Percentiles rank a stretch among this genome's conserved stretches.
These are phyloP conservation scores for Drosophila quinaria DNA, from an alignment of 2,888 invertebrate species.

Conservation along the genomic window DNA sequence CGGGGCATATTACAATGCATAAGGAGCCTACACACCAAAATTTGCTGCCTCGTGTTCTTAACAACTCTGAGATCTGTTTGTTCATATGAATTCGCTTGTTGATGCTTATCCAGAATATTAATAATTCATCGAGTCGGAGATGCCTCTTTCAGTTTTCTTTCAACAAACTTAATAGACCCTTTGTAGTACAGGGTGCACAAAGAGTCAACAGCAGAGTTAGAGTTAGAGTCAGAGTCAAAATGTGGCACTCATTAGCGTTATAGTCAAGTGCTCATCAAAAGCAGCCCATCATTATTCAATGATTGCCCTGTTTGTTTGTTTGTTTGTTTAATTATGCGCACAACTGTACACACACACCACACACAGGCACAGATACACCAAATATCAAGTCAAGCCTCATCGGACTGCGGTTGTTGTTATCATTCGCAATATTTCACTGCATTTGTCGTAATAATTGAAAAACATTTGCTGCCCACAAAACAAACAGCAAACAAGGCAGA, in stretches of 20 bases:
- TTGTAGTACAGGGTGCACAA: not conserved
- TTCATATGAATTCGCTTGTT: too few species aligned
- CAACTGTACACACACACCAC: slow-evolving; percentile 13
- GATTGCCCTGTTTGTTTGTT: slow-evolving; percentile 61
- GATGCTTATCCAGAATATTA: not conserved
- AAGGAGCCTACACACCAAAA: too few species aligned
- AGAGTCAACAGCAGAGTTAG: not conserved
- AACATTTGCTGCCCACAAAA: slow-evolving; percentile 34
- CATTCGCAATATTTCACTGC: slow-evolving; percentile 51
- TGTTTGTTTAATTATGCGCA: slow-evolving; percentile 72
- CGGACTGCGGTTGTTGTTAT: slow-evolving; percentile 47
- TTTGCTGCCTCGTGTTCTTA: too few species aligned
- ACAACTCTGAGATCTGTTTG: too few species aligned
- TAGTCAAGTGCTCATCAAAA: slow-evolving; percentile 39
- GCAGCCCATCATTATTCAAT: slow-evolving; percentile 49
- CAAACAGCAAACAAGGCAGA: slow-evolving; percentile 29
- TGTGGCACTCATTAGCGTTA: slow-evolving; percentile 46
- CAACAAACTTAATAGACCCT: not conserved
- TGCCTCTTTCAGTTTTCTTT: not conserved
- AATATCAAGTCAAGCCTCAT: slow-evolving; percentile 21
- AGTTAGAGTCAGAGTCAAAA: slow-evolving; percentile 11
- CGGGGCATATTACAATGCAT: too few species aligned
- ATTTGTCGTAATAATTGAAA: slow-evolving; percentile 61
- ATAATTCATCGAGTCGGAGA: not conserved
- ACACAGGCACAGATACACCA: slow-evolving; percentile 7